Evolutionary conservation across 2,113 vertebrate genomes (phyloP).

Genomic region (Sinocyclocheilus anshuiensis): DNA sequence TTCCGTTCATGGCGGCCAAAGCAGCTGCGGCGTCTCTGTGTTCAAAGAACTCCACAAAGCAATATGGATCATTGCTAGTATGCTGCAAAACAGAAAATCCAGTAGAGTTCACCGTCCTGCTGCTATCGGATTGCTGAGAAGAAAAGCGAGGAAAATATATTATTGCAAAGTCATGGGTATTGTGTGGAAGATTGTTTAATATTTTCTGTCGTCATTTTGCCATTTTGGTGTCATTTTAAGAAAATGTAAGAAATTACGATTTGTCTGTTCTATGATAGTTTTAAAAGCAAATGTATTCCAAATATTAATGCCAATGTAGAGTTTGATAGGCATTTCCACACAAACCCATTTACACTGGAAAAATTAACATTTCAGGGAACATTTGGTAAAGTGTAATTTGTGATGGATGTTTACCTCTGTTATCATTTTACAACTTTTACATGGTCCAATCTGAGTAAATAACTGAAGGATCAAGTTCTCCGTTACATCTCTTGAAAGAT

Average conservation of each 20-base stretch:
- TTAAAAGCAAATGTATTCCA: background rate
- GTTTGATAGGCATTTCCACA: background rate
- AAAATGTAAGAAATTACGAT: background rate
- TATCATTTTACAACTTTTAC: conserved; percentile 99
- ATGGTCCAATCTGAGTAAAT: conserved; percentile 98
- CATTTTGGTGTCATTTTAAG: background rate
- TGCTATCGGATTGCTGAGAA: conserved; percentile 87
- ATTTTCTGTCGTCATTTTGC: background rate
- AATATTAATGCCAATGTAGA: background rate
- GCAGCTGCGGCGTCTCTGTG: conserved; percentile 98
- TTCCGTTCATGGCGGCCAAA: conserved; percentile 97
- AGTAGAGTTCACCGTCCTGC: conserved; percentile 83
- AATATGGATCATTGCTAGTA: conserved; percentile 98
- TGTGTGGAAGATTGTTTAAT: conserved; percentile 27
- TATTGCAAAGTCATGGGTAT: conserved; percentile 60
- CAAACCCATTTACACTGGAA: conserved; percentile 21
- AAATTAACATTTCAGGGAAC: background rate
- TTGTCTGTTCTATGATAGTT: background rate
- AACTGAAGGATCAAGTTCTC: conserved; percentile 97
- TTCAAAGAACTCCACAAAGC: conserved; percentile 99
- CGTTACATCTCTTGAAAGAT: conserved; percentile 97
- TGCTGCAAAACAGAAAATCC: conserved; percentile 90
- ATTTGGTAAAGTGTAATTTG: background rate
- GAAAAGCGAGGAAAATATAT: conserved; percentile 87
- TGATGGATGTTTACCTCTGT: conserved; percentile 86